Percentiles rank a stretch among this genome's conserved stretches.
These are phyloP conservation scores for Antennarius maculatus DNA, from an alignment of 2,797 vertebrate genomes.

Conservation along the genomic window DNA sequence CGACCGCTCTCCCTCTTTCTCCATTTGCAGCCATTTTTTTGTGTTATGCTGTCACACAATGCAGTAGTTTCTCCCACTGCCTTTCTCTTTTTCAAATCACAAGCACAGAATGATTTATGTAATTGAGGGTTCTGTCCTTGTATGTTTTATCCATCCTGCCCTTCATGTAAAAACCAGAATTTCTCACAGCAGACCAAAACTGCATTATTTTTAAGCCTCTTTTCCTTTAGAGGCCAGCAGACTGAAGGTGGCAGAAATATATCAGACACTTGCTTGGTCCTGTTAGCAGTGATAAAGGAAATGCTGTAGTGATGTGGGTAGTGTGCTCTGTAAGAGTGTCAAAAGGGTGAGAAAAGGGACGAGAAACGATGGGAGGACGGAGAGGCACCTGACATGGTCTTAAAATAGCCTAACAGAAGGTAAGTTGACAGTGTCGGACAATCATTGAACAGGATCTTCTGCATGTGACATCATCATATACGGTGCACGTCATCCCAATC, in stretches of 20 bases:
- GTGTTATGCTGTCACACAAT: conserved; percentile 59
- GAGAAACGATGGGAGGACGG: conserved; percentile 41
- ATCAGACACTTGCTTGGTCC: conserved; percentile 54
- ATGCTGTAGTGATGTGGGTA: conserved; percentile 55
- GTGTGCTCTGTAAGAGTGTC: conserved; percentile 53
- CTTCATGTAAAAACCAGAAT: conserved; percentile 30
- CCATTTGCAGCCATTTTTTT: conserved; percentile 50
- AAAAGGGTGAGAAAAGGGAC: conserved; percentile 63
- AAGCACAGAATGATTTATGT: conserved; percentile 45
- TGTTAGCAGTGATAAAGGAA: conserved; percentile 64
- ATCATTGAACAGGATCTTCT: conserved; percentile 49
- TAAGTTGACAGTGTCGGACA: conserved; percentile 46
- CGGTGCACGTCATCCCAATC: conserved; percentile 37
- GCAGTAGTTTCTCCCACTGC: conserved; percentile 45
- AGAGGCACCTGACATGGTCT: conserved; percentile 48
- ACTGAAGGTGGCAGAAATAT: conserved; percentile 55
- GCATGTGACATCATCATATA: conserved; percentile 43
- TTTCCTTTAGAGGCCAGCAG: conserved; percentile 54
- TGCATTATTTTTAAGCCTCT: conserved; percentile 34
- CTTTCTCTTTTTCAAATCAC: conserved; percentile 50
- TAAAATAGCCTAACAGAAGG: conserved; percentile 62
- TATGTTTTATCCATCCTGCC: not conserved
- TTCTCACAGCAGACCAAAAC: conserved; percentile 38
- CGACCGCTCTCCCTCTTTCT: conserved; percentile 57
- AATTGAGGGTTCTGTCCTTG: conserved; percentile 36